Evolutionary conservation across 2,113 vertebrate genomes (phyloP), one percentile per base, ranked within the genome.

Genomic region (Centropristis striata): DNA sequence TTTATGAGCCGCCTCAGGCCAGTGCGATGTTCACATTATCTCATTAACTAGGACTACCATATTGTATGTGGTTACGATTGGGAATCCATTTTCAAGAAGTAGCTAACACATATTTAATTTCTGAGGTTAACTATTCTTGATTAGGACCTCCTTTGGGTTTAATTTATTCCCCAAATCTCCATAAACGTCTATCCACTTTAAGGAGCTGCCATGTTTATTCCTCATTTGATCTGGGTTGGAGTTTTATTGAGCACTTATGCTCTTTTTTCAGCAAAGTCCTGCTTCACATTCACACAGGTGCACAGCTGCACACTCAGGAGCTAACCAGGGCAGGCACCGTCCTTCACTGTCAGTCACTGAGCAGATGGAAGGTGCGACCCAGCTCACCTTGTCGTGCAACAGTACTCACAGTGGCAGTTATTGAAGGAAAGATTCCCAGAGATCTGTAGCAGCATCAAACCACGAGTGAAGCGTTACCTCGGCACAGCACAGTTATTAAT

Each of bases 351-450:
- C 28, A 8, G 25, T 46, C 74, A 42, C 61, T 7, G 46, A 75
- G 73, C 81, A 83, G 67, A 81, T 81, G 81, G 82, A 50, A 78
- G 53, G 47, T 66, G 12, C n/a, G 72, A 78, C 79, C 73, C 60
- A 2, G 44, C 71, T 78, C 59, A 88, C 86, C 78, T 41, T 1
- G 14, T 67, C 10, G 11, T 27, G 18, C 78, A 75, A 59, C 54
- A 59, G 32, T n/a, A 11, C 64, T 49, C 49, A 20, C 27, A n/a
- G 37, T 46, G 42, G 39, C 76, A 83, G 72, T 15, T 75, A 54
- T 5, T 18, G 3, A 49, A 50, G 51, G 25, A 67, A 73, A 57
- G n/a, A 66, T 37, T 41, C 47, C 37, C 27, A 13, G 58, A 69
- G 55, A 60, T 83, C 23, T 71, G 44, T 32, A 64, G 25, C 28